A percentile compares a stretch with the other conserved stretches of the same genome.
phyloP scores from a whole-genome alignment of 2,113 vertebrate genomes.

The Rhegmatorhina hoffmannsi region DNA sequence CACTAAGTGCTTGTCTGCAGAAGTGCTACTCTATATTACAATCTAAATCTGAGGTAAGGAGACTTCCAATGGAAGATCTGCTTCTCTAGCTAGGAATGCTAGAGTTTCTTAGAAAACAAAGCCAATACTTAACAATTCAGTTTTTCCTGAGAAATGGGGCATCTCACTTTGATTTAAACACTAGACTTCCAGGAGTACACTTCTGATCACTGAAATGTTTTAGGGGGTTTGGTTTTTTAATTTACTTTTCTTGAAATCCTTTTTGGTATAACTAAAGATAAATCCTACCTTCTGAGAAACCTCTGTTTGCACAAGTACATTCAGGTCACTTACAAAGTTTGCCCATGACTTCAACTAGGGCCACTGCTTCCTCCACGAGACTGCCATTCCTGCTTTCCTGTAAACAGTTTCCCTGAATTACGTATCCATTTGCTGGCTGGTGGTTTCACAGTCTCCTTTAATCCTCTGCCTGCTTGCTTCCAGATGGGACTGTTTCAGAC shows the following conservation, averaged over 20 bases:
- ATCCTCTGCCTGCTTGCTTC: background rate
- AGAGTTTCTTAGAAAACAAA: background rate
- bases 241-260: background rate
- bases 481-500: background rate
- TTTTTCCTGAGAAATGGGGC: background rate
- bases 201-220: background rate
- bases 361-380: background rate
- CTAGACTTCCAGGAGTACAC: background rate
- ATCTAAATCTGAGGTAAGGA: background rate
- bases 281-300: background rate
- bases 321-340: background rate
- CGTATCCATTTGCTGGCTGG: background rate
- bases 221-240: background rate
- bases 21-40: background rate
- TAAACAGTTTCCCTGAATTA: background rate
- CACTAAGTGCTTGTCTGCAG: slow-evolving; percentile 23
- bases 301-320: background rate
- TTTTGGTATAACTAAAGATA: background rate
- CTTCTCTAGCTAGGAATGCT: background rate
- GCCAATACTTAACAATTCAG: background rate
- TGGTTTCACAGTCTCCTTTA: background rate
- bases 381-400: rapidly evolving
- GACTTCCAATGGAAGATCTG: background rate
- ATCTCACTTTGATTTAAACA: background rate
- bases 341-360: background rate